These are phyloP conservation scores for Callipepla squamata DNA, from an alignment of 2,113 vertebrate genomes.

Conservation along the genomic window DNA sequence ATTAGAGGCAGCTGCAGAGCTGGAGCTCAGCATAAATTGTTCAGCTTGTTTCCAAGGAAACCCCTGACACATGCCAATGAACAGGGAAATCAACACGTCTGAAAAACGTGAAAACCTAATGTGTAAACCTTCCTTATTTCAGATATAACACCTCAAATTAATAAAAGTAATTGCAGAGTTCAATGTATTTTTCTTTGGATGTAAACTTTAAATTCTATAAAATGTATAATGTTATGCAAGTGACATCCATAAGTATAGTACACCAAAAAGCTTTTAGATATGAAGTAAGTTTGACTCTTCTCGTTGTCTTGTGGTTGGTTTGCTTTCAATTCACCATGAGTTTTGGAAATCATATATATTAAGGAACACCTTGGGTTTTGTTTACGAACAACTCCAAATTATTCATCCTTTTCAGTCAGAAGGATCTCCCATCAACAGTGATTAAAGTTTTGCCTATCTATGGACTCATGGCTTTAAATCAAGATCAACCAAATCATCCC, in stretches of 20 bases:
- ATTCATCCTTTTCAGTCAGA: background rate
- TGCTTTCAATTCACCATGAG: background rate
- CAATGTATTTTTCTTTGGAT: background rate
- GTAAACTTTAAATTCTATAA: background rate
- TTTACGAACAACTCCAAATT: background rate
- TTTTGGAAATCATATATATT: background rate
- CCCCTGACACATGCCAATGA: background rate
- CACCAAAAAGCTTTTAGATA: background rate
- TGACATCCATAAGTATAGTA: background rate
- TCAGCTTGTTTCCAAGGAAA: slow-evolving; percentile 19
- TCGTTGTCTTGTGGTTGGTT: background rate
- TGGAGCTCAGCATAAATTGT: background rate
- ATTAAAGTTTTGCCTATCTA: background rate
- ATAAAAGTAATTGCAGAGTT: background rate
- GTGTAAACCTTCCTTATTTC: background rate
- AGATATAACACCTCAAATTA: background rate
- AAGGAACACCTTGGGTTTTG: background rate
- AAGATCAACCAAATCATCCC: background rate
- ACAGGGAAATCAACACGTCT: background rate
- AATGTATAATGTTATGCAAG: background rate
- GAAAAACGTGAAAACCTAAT: background rate
- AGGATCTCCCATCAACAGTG: background rate
- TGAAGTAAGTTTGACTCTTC: background rate
- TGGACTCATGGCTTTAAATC: background rate
- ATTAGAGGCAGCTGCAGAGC: background rate